A percentile compares a stretch with the other conserved stretches of the same genome.
These are phyloP conservation scores for Melitaea cinxia DNA, from an alignment of 1,140 invertebrate genomes.

Conservation along the genomic window DNA sequence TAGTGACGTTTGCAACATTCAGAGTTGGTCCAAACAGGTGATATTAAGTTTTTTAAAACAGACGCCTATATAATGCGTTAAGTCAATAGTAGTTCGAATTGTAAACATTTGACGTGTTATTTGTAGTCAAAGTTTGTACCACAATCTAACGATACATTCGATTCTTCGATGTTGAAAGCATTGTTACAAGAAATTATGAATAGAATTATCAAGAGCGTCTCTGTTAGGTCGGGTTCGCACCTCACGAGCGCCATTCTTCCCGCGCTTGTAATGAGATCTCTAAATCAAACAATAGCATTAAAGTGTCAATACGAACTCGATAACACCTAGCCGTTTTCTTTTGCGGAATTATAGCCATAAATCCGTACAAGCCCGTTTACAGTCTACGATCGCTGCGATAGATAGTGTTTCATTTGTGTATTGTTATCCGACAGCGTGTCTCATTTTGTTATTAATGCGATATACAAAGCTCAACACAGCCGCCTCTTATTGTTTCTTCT, in stretches of 20 bases:
- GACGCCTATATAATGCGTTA: too few species aligned
- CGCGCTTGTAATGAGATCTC: slow-evolving; percentile 71
- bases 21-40: too few species aligned
- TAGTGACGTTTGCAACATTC: too few species aligned
- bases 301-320: slow-evolving; percentile 77
- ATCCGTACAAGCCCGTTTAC: slow-evolving; percentile 60
- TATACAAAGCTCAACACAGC: slow-evolving; percentile 20
- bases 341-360: slow-evolving; percentile 76
- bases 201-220: slow-evolving; percentile 50
- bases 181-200: slow-evolving; percentile 56
- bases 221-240: slow-evolving; percentile 47
- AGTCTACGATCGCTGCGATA: slow-evolving; percentile 38
- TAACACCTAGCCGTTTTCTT: slow-evolving; percentile 77
- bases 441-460: slow-evolving; percentile 34
- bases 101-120: neutral
- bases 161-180: slow-evolving; percentile 22
- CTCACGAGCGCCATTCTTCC: slow-evolving; percentile 71
- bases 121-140: neutral
- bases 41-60: too few species aligned
- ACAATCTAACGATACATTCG: slow-evolving; percentile 6
- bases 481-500: slow-evolving; percentile 25
- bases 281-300: slow-evolving; percentile 82
- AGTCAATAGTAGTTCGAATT: neutral
- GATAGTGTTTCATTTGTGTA: slow-evolving; percentile 43
- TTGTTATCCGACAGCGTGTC: slow-evolving; percentile 41